Conservation (phyloP, 2,113 vertebrate genomes). For the Platichthys flesus region DNA sequence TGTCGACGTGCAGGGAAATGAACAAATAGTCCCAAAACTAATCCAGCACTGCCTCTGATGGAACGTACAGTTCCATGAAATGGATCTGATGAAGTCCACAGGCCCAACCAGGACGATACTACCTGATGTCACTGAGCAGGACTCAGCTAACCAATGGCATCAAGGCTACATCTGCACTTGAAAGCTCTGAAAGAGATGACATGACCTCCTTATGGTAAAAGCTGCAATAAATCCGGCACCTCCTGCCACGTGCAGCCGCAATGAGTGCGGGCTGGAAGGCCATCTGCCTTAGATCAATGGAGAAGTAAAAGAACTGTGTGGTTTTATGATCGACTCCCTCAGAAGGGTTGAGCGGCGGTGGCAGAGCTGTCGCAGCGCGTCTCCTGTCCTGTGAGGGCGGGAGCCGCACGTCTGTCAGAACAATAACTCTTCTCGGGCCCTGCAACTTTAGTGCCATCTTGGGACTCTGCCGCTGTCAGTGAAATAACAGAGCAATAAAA, state of each 20-base stretch:
- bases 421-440: conserved; percentile 29
- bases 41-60: neutral
- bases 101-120: conserved; percentile 8
- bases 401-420: conserved; percentile 53
- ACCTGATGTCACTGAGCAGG: conserved; percentile 11
- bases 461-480: conserved; percentile 54
- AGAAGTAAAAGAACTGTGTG: conserved; percentile 10
- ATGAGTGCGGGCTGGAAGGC: neutral
- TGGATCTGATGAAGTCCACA: neutral
- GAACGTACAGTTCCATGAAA: neutral
- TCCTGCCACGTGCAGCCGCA: neutral
- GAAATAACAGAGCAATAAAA: conserved; percentile 52
- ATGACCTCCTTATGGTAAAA: conserved; percentile 25
- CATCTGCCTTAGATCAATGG: conserved; percentile 35
- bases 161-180: neutral
- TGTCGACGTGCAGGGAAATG: neutral
- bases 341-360: neutral
- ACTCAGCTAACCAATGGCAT: neutral
- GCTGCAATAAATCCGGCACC: conserved; percentile 25
- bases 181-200: neutral
- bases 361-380: conserved; percentile 21
- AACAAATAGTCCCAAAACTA: neutral
- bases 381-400: neutral
- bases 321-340: neutral
- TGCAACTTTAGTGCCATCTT: conserved; percentile 52